Base-by-base conservation (phyloP, 1,140 invertebrate species). In the Plutomurus gul region DNA sequence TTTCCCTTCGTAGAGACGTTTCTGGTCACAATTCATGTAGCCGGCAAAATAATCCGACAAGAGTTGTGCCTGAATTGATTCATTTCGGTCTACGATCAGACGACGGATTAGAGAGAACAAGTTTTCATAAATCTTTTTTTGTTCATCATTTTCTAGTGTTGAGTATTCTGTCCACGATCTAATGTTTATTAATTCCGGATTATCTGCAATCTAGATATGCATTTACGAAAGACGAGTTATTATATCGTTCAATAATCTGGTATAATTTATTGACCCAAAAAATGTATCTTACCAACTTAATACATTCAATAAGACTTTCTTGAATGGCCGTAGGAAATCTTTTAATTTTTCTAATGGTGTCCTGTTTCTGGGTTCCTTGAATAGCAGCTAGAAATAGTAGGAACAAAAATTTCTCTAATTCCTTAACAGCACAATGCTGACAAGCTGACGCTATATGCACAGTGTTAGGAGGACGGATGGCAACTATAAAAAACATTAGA, bases 391-490 rank as follows among this genome's bases (percentile, higher is more conserved):
- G 80, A 27, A 83, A 51, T 10, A 83, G 56, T 30, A 83, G 76
- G n/a, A 82, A 73, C 25, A 82, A 40, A 13, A 83, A 20, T 47
- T 82, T 82, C 39, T 83, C 82, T 16, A 82, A 79, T 60, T 83
- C 82, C 18, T 43, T 39, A 3, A 82, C 78, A 27, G 49, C 73
- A 46, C 82, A 83, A 5, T 40, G 25, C 10, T 56, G 75, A 81
- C 82, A 83, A 8, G 78, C 56, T 20, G 78, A 80, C 4, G 76
- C 74, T 56, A 83, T 82, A 27, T 83, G 82, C 39, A 83, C 82
- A 33, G 46, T 79, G 51, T 83, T 83, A 8, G 82, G 82, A 40
- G 81, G 80, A 30, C 56, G 60, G 22, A 81, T 75, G n/a, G 76
- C 74, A 4, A 83, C 74, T n/a, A n/a, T n/a, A n/a, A n/a, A n/a